Base-by-base conservation (phyloP, 2,888 invertebrate species). In the Apamea epomidion region DNA sequence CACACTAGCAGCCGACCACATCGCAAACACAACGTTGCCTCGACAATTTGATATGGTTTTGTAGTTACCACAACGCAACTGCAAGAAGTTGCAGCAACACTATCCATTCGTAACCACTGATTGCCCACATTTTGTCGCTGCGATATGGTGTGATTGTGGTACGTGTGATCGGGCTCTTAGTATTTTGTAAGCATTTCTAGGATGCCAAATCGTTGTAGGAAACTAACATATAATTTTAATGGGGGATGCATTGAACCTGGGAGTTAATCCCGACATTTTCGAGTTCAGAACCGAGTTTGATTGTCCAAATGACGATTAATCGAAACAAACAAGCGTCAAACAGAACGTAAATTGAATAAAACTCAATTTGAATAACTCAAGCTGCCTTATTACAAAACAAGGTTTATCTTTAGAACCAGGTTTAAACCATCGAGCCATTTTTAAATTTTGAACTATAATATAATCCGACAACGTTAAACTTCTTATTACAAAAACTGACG, bases 201-300 rank as follows among this genome's bases (percentile, higher is more conserved):
- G 29, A 8, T n/a, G 45, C 2, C 51, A 81, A 60, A 42, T 51
- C 18, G 4, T 65, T 29, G 14, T 45, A 10, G 32, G 29, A 4
- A 37, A 65, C 83, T 80, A 80, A 80, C 76, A 74, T 29, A 37
- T 25, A 37, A 37, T 83, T 3, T 51, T 51, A 12, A n/a, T 32
- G 42, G 16, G 48, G 25, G 12, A 62, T 42, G 7, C 29, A 37
- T 42, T 81, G 16, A 79, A 25, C 18, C 21, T 42, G 29, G 18
- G 32, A 29, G 25, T 74, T 75, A 58, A 29, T 37, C 76, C 37
- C 7, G 45, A 45, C 54, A 80, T 76, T 83, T 75, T 48, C 1
- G 12, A 51, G 21, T 37, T 37, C 10, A 48, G 16, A 37, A 37
- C 21, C 58, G 45, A 80, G 14, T 3, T 45, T 45, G 16, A 45